A percentile compares a stretch with the other conserved stretches of the same genome.
Evolutionary conservation across 1,140 invertebrate genomes (phyloP).

Genomic region (Choristoneura fumiferana): DNA sequence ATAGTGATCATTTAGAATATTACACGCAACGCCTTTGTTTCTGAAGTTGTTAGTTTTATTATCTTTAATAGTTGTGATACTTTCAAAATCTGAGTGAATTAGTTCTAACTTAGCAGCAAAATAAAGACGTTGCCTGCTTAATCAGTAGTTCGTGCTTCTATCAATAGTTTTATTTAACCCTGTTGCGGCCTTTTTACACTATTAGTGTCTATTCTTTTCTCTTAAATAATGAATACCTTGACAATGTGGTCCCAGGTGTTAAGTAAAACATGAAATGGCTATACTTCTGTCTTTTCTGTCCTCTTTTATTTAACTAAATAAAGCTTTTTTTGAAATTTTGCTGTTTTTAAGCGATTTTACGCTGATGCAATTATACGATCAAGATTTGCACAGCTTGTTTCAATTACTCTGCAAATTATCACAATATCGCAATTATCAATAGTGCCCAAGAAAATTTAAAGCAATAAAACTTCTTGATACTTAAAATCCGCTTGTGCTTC

Average conservation of each 20-base stretch:
- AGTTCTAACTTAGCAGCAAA: slow-evolving; percentile 22
- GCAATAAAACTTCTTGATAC: slow-evolving; percentile 27
- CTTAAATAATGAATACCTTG: slow-evolving; percentile 22
- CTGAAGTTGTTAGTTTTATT: neutral
- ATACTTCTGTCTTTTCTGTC: slow-evolving; percentile 50
- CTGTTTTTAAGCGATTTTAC: slow-evolving; percentile 28
- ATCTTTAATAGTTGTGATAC: slow-evolving; percentile 13
- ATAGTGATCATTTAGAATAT: slow-evolving; percentile 55
- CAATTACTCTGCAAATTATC: slow-evolving; percentile 30
- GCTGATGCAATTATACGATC: slow-evolving; percentile 31
- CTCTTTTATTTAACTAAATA: slow-evolving; percentile 35
- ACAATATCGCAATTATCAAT: slow-evolving; percentile 34
- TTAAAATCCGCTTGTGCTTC: slow-evolving; percentile 49
- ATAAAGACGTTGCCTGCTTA: slow-evolving; percentile 49
- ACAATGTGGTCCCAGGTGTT: slow-evolving; percentile 57
- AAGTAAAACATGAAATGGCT: slow-evolving; percentile 72
- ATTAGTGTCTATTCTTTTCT: slow-evolving; percentile 24
- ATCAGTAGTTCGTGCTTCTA: slow-evolving; percentile 56
- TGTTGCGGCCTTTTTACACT: slow-evolving; percentile 49
- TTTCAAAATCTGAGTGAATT: neutral
- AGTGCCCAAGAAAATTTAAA: slow-evolving; percentile 19
- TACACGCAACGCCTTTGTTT: slow-evolving; percentile 50
- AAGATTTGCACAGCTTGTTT: slow-evolving; percentile 40
- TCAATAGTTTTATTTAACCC: slow-evolving; percentile 73
- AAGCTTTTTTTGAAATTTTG: slow-evolving; percentile 45